Evolutionary conservation across 2,113 vertebrate genomes (phyloP).

Genomic region (Anser brachyrhynchus): DNA sequence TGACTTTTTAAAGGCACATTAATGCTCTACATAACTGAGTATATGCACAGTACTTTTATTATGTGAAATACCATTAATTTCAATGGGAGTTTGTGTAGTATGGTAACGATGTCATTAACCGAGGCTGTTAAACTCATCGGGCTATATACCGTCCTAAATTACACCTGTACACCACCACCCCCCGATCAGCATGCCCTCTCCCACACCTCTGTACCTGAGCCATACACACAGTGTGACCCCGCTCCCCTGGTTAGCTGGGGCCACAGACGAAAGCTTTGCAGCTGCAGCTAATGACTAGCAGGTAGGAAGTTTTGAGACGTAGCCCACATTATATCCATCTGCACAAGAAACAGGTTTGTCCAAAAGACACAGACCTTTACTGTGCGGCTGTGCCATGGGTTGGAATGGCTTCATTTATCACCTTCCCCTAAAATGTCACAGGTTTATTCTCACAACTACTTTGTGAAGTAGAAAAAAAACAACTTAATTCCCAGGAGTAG

Average conservation of each 20-base stretch:
- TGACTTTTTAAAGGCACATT: slow-evolving; percentile 48
- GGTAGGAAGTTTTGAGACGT: background rate
- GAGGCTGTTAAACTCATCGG: slow-evolving; percentile 49
- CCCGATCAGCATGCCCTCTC: background rate
- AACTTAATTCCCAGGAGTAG: background rate
- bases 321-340: background rate
- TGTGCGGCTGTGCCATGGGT: background rate
- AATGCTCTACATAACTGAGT: slow-evolving; percentile 38
- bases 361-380: background rate
- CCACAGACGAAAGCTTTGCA: background rate
- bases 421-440: background rate
- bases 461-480: background rate
- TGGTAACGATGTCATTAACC: slow-evolving; percentile 54
- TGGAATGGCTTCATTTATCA: background rate
- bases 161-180: background rate
- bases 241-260: background rate
- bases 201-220: background rate
- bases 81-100: slow-evolving; percentile 53
- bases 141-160: slow-evolving; percentile 39
- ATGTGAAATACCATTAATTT: slow-evolving; percentile 68
- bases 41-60: slow-evolving; percentile 60
- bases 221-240: background rate
- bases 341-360: background rate
- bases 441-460: background rate
- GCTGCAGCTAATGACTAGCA: slow-evolving; percentile 27